phyloP scores from a whole-genome alignment of 2,797 vertebrate genomes.

The Columba guinea region DNA sequence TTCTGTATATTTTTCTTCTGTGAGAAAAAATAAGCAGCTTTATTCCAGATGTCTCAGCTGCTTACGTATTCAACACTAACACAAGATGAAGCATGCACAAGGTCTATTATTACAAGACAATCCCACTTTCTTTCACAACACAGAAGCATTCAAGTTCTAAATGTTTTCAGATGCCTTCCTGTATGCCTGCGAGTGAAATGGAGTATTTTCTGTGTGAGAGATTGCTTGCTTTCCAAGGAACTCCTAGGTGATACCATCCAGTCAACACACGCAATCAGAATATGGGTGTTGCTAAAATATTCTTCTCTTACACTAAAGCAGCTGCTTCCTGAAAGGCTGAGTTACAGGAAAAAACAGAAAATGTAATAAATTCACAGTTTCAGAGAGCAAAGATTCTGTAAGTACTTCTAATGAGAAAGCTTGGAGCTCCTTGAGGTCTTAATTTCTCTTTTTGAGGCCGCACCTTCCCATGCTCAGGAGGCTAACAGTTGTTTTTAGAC shows the following conservation, averaged over 20 bases:
- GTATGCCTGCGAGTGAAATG: not conserved
- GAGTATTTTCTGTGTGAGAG: not conserved
- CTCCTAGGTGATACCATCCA: not conserved
- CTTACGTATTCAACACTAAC: not conserved
- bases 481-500: not conserved
- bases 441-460: not conserved
- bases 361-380: not conserved
- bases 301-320: not conserved
- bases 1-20: not conserved
- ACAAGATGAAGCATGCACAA: not conserved
- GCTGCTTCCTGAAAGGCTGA: rapidly evolving
- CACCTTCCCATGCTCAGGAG: rapidly evolving
- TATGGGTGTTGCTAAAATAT: not conserved
- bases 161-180: not conserved
- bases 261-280: not conserved
- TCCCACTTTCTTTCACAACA: not conserved
- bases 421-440: not conserved
- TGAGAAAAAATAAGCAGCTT: not conserved
- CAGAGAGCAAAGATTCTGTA: not conserved
- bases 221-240: not conserved
- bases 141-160: not conserved
- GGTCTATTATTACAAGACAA: not conserved
- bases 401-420: not conserved
- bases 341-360: not conserved
- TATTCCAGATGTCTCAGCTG: not conserved